Base-by-base conservation (phyloP, 2,113 vertebrate species). In the Procavia capensis region DNA sequence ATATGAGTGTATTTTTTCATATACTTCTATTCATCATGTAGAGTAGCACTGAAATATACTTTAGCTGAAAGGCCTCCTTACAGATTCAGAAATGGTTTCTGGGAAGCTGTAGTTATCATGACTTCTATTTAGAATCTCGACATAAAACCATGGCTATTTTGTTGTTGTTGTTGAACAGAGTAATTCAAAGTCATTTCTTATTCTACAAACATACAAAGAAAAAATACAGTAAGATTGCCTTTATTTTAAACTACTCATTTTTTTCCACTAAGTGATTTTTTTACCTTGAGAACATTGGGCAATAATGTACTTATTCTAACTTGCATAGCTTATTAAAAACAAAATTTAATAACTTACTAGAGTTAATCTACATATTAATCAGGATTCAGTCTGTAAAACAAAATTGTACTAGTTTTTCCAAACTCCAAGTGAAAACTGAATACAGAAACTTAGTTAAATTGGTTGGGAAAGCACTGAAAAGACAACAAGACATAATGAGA, bases 141-240 rank as follows among this genome's bases (percentile, higher is more conserved):
- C 9, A 94, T 50, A 72, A 89, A 94, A 34, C 72, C 91, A 76
- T 2, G 13, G 8, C 68, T 74, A 85, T 93, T 95, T 90, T 93
- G 66, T 81, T 97, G 29, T 59, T 70, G 8, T 94, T 97, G 89
- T 86, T 63, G 86, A 95, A 76, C n/a, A 95, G 45, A 61, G 63
- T 81, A 94, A 91, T 96, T 93, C 41, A 86, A 95, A 94, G 14
- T 89, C 78, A 93, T 96, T 96, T 95, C n/a, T 88, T 91, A 94
- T 93, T 91, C 27, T 13, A 79, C 13, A 92, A 93, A 80, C 54
- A 68, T 63, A 75, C 31, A 91, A 94, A 91, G 27, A 74, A 25
- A 87, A 63, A 92, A 70, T 76, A 43, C n/a, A 76, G 2, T 90
- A 64, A 0, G 1, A 94, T 64, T 82, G 39, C 27, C 72, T 96